Conservation (phyloP, 2,888 invertebrate species). For the Therioaphis trifolii region DNA sequence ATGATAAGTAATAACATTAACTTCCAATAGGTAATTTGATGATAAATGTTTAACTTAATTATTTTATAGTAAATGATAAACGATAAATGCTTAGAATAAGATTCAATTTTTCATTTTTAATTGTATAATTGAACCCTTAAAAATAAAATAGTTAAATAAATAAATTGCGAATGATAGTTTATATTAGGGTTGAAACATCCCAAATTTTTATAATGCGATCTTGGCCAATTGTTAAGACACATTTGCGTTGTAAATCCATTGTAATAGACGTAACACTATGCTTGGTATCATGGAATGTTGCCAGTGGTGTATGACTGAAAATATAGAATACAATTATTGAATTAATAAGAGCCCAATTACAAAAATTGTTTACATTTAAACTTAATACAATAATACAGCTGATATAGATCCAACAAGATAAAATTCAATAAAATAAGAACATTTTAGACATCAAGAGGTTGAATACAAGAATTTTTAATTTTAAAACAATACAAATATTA, state of each 20-base stretch:
- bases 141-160: conserved; percentile 2
- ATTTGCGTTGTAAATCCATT: conserved; percentile 88
- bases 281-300: conserved; percentile 94
- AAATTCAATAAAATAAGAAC: too few species aligned
- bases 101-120: conserved; percentile 15
- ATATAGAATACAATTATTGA: too few species aligned
- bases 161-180: conserved; percentile 49
- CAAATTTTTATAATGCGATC: conserved; percentile 95
- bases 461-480: neutral
- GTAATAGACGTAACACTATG: conserved; percentile 90
- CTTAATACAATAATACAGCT: too few species aligned
- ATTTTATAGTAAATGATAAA: too few species aligned
- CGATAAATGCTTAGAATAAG: conserved; percentile 41
- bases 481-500: too few species aligned
- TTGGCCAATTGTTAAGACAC: conserved; percentile 91
- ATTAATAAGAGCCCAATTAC: too few species aligned
- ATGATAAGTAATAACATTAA: neutral
- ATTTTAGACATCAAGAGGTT: neutral
- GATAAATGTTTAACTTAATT: neutral
- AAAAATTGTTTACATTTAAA: too few species aligned
- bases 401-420: too few species aligned
- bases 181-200: conserved; percentile 80
- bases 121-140: neutral
- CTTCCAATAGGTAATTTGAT: conserved; percentile 13
- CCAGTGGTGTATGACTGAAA: conserved; percentile 89